phyloP scores from a whole-genome alignment of 1,140 invertebrate species.

The Paramacrobiotus metropolitanus region DNA sequence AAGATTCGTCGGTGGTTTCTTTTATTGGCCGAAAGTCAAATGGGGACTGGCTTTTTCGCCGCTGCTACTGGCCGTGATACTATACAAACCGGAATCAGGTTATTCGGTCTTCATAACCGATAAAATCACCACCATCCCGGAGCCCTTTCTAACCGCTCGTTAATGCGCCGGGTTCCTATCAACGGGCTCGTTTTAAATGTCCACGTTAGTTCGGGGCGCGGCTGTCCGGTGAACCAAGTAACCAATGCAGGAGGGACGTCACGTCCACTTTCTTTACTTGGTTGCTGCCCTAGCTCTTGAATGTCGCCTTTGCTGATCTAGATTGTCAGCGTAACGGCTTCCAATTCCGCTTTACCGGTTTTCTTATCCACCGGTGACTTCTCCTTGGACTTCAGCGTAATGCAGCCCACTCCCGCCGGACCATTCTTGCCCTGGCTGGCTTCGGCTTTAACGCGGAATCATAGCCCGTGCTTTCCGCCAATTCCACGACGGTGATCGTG shows the following conservation, averaged over 20 bases:
- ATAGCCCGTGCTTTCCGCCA: background rate
- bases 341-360: background rate
- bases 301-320: background rate
- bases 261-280: background rate
- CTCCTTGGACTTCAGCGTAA: constrained; percentile 5
- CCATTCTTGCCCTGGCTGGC: background rate
- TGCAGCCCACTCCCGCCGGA: background rate
- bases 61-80: constrained; percentile 48
- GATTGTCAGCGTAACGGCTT: background rate
- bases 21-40: constrained; percentile 50
- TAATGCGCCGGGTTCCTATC: background rate
- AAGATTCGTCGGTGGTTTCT: background rate
- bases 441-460: background rate
- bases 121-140: constrained; percentile 16
- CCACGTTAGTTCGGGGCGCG: background rate
- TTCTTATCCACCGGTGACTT: background rate
- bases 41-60: constrained; percentile 55
- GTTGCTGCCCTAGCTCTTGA: background rate
- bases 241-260: no score
- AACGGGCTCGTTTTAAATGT: background rate
- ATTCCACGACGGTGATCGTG: background rate
- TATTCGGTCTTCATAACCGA: constrained; percentile 24
- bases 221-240: constrained; percentile 1
- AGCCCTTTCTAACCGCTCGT: background rate
- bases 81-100: constrained; percentile 58